Conservation (phyloP, 2,797 vertebrate species). For the Sardinella longiceps region DNA sequence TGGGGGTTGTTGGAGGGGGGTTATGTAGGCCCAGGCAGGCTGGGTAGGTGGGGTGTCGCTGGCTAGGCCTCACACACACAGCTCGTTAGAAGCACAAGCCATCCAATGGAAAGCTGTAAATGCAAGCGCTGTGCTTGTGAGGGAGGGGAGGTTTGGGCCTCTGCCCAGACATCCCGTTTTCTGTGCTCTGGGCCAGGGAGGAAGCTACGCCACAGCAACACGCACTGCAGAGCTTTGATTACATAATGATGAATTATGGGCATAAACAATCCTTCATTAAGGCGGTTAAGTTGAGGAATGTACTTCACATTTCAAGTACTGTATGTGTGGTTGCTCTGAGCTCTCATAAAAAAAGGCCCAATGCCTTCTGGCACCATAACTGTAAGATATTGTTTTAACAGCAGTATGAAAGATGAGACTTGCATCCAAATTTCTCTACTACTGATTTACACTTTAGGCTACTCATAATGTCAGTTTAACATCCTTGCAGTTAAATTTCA, state of each 20-base stretch:
- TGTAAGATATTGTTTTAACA: neutral
- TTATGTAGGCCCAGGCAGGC: neutral
- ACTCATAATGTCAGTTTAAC: no score
- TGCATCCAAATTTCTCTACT: no score
- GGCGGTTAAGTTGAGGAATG: neutral
- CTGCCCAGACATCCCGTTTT: slow-evolving; percentile 2
- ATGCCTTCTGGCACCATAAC: neutral
- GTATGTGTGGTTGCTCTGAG: neutral
- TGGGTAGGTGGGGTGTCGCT: slow-evolving; percentile 21
- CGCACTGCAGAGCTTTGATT: neutral
- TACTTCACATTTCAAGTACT: neutral
- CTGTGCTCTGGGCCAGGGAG: neutral
- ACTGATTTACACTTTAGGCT: no score
- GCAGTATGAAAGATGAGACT: neutral
- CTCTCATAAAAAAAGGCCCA: neutral
- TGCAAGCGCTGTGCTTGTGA: neutral
- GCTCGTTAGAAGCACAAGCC: slow-evolving; percentile 1
- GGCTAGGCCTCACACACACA: slow-evolving; percentile 4
- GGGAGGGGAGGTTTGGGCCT: neutral
- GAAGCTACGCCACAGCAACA: neutral
- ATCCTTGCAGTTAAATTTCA: no score
- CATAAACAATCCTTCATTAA: neutral
- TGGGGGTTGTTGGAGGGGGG: neutral
- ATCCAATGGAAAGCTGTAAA: slow-evolving; percentile 1
- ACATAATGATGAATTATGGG: neutral